Base-by-base conservation (phyloP, 1,140 invertebrate genomes). In the Lutraria rhynchaena region DNA sequence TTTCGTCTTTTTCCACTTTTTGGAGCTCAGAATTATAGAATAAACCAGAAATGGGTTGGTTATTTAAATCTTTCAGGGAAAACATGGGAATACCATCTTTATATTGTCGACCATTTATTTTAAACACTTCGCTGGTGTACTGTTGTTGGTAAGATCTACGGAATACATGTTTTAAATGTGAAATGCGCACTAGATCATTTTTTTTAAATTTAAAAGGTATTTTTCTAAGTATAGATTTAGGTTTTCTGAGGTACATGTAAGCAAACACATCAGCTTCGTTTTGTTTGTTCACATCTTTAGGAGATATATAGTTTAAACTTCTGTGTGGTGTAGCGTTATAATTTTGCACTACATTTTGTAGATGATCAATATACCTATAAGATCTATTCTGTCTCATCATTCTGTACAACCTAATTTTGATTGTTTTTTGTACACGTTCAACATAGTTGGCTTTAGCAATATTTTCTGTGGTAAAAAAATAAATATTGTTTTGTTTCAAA, bases 81-180 rank as follows among this genome's bases (percentile, higher is more conserved):
- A 46, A 75, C 58, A 75, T 75, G 5, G 74, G 60, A 76, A 63
- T 76, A 35, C 58, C 74, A 63, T 76, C 58, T 33, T 76, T 76
- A 5, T 63, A 22, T 11, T 63, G 33, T 63, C 74, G 46, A 27
- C 61, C 27, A 9, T n/a, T 19, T 17, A 84, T 49, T 70, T 76
- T 81, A 77, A 74, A 85, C n/a, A 84, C 74, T 44, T 76, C 74
- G 9, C 37, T 51, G 24, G 74, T 76, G 55, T 63, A 76, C 44
- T 76, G 74, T 55, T 75, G 27, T 41, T 73, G 70, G 58, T 73
- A 73, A 41, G 70, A 49, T 4, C 53, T 49, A 41, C 55, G 24
- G 33, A 65, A 65, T 24, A 24, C 5, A 5, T 65, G 9, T 22
- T 35, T 65, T 17, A 13, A 15, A 31, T 29, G 33, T 13, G 11